phyloP scores from a whole-genome alignment of 2,113 vertebrate genomes.

The Turdus rufiventris region DNA sequence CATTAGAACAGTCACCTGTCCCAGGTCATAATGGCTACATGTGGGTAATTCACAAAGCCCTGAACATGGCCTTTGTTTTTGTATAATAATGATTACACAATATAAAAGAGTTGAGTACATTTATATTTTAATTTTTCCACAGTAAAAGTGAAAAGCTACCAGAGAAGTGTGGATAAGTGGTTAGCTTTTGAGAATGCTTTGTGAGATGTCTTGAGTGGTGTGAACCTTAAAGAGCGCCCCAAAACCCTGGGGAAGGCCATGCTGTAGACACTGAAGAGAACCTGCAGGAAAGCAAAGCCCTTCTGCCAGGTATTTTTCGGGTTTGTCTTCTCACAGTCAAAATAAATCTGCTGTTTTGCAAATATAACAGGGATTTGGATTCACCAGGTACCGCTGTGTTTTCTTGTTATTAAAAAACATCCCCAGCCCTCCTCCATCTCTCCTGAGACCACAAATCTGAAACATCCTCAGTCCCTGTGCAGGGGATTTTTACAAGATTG shows the following conservation, averaged over 20 bases:
- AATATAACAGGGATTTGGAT: background rate
- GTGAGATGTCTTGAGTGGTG: rapidly evolving
- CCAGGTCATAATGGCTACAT: background rate
- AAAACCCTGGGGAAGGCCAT: background rate
- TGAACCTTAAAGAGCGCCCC: background rate
- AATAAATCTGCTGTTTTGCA: background rate
- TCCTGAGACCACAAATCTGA: background rate
- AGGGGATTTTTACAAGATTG: background rate
- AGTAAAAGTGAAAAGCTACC: background rate
- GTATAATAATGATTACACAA: background rate
- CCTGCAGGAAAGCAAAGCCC: background rate
- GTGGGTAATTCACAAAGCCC: background rate
- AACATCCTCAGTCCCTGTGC: background rate
- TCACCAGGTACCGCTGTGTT: background rate
- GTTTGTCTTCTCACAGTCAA: background rate
- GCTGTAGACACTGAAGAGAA: background rate
- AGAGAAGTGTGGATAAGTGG: background rate
- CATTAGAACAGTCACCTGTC: background rate
- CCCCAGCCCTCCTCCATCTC: background rate
- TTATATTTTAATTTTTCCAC: background rate
- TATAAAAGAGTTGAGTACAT: background rate
- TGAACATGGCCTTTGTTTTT: background rate
- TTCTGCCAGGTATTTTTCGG: background rate
- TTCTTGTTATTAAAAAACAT: background rate
- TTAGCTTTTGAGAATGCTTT: background rate